Evolutionary conservation across 2,888 invertebrate genomes (phyloP), one percentile per base, ranked within the genome.

Genomic region (Pyrocoelia pectoralis): DNA sequence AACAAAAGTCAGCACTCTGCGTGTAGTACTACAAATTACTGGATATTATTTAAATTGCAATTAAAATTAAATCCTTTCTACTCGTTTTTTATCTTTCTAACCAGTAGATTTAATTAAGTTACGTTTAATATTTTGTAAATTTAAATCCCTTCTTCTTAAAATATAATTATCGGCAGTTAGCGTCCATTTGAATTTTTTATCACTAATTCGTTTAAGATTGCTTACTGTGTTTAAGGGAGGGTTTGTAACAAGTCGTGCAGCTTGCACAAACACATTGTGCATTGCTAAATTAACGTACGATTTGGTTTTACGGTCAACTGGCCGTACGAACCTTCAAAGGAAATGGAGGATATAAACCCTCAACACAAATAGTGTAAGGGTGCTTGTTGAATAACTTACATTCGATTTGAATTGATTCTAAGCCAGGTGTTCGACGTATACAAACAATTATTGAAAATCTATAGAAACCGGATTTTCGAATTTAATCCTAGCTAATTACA

Each of bases 251-350:
- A 18, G 38, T 29, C 33, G 46, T 59, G 61, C 61, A 65, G 62
- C 71, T 70, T 74, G 72, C 73, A 73, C 71, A 12, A 24, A 33
- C 52, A 46, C 70, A 73, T 72, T 74, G 72, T 67, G 72, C 73
- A 72, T 71, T 70, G 68, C 68, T 68, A 67, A 74, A 73, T 72
- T 72, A 67, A 69, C 67, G 70, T 54, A 29, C 38, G 71, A 70
- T 72, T 62, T 54, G 69, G 62, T 67, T 70, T 68, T 66, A 70
- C 63, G 65, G 66, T 59, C 70, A 69, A 61, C 67, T 67, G 65
- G 69, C 66, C 63, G 69, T 68, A 56, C 61, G 53, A 51, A 61
- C 54, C 69, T 68, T 70, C 72, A 72, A 70, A 71, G 72, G 69
- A 70, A 70, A 65, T 58, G 3, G 24, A 61, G 64, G 67, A 67